A percentile compares a stretch with the other conserved stretches of the same genome.
phyloP scores from a whole-genome alignment of 2,888 invertebrate species.

The Noctua pronuba region DNA sequence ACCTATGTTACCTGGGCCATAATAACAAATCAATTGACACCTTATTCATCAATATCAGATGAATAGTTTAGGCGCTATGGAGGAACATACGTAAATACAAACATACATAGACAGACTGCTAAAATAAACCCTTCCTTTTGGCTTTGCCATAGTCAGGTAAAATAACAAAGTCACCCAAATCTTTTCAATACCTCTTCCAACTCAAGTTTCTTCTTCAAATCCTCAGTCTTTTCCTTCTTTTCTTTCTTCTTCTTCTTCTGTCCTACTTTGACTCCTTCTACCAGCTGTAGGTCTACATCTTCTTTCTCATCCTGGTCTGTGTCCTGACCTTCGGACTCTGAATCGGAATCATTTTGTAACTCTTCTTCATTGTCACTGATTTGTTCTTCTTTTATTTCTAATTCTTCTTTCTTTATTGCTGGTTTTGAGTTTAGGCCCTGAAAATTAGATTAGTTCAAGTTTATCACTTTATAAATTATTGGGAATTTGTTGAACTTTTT shows the following conservation, averaged over 20 bases:
- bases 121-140: no score
- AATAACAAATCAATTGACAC: no score
- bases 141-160: no score
- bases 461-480: neutral
- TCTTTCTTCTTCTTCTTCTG: constrained; percentile 84
- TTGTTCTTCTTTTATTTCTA: constrained; percentile 74
- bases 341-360: constrained; percentile 56
- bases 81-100: no score
- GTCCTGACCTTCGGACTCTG: constrained; percentile 56
- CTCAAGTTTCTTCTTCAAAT: constrained; percentile 87
- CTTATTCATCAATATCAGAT: no score
- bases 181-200: constrained; percentile 80
- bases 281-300: constrained; percentile 78
- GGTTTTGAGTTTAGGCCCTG: constrained; percentile 36
- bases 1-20: no score
- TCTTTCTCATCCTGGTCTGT: constrained; percentile 53
- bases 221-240: constrained; percentile 85
- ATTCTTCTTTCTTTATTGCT: constrained; percentile 68
- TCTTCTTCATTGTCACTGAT: constrained; percentile 73
- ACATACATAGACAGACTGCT: no score
- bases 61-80: no score
- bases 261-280: constrained; percentile 85
- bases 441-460: neutral
- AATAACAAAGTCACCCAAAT: neutral
- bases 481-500: neutral